Evolutionary conservation across 2,113 vertebrate genomes (phyloP).

Genomic region (Nycticebus coucang): DNA sequence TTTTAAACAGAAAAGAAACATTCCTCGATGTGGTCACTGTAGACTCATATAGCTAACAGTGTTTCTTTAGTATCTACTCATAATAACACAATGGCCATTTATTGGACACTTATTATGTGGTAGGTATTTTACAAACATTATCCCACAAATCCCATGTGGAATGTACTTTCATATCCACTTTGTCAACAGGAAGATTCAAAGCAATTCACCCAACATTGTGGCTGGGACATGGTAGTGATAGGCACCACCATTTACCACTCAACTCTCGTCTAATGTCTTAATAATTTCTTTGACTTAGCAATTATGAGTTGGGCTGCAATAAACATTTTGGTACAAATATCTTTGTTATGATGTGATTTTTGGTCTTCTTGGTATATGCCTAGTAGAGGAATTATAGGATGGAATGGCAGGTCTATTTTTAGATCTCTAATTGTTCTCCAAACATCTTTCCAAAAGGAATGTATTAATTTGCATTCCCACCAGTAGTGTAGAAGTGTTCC

Average conservation of each 20-base stretch:
- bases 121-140: slow-evolving; percentile 35
- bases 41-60: background rate
- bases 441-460: too few relatives aligned
- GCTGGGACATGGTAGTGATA: background rate
- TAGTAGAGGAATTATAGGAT: too few relatives aligned
- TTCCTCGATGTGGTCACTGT: background rate
- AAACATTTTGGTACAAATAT: too few relatives aligned
- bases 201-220: background rate
- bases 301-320: too few relatives aligned
- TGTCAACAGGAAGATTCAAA: slow-evolving; percentile 8
- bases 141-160: background rate
- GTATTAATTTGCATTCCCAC: too few relatives aligned
- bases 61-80: background rate
- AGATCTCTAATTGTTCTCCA: too few relatives aligned
- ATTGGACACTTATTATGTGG: background rate
- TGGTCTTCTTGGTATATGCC: too few relatives aligned
- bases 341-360: too few relatives aligned
- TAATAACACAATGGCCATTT: background rate
- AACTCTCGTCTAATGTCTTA: background rate
- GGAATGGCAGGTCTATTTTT: too few relatives aligned
- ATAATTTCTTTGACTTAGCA: too few relatives aligned
- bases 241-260: background rate
- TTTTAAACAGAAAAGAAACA: slow-evolving; percentile 12
- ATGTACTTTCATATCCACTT: background rate
- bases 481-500: too few relatives aligned